A percentile compares a stretch with the other conserved stretches of the same genome.
These are phyloP conservation scores for Zhengitettix transpicula DNA, from an alignment of 2,888 invertebrate species.

Conservation along the genomic window DNA sequence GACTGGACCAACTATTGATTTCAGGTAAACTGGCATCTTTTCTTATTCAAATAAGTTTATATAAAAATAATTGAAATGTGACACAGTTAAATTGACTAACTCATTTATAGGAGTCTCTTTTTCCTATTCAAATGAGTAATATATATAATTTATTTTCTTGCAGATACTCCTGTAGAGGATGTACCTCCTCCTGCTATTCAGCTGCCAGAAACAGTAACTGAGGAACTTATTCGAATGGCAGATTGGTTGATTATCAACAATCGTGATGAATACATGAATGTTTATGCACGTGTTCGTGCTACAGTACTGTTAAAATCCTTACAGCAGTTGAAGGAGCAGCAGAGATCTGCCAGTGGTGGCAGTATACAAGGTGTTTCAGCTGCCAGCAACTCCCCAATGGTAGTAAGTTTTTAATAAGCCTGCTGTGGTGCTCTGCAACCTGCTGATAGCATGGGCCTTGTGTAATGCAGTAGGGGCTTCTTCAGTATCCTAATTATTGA, in stretches of 20 bases:
- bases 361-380: conserved; percentile 37
- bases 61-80: too few species aligned
- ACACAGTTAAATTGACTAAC: background rate
- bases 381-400: conserved; percentile 34
- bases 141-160: background rate
- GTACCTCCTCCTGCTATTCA: conserved; percentile 40
- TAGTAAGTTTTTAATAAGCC: conserved; percentile 31
- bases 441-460: too few species aligned
- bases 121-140: too few species aligned
- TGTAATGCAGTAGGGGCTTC: too few species aligned
- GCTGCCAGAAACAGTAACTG: conserved; percentile 49
- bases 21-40: too few species aligned
- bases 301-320: conserved; percentile 59
- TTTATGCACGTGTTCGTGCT: conserved; percentile 59
- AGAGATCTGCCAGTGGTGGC: conserved; percentile 59
- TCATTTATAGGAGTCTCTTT: too few species aligned
- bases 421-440: background rate
- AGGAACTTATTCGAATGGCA: conserved; percentile 61
- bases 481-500: too few species aligned
- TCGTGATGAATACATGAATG: conserved; percentile 53
- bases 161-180: conserved; percentile 29
- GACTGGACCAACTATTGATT: too few species aligned
- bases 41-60: too few species aligned
- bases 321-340: conserved; percentile 60
- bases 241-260: conserved; percentile 70